Percentiles rank a stretch among this genome's conserved stretches.
Conservation (phyloP, 1,140 invertebrate genomes). For the Acromyrmex heyeri region DNA sequence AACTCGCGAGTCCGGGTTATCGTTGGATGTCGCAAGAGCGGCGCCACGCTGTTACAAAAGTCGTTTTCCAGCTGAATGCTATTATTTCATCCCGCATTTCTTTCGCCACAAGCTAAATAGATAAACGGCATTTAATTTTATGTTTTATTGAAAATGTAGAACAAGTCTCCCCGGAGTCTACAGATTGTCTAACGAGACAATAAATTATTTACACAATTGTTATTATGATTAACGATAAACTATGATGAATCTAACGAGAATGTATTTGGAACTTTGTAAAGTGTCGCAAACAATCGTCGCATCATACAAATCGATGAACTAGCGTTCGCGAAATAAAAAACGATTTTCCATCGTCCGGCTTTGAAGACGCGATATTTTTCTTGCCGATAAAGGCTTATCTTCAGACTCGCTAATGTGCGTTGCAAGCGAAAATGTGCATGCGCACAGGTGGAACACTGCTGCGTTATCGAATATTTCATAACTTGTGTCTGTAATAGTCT, state of each 20-base stretch:
- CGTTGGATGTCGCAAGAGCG: conserved; percentile 10
- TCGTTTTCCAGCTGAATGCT: not conserved
- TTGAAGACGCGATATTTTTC: conserved; percentile 20
- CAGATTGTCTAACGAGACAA: not conserved
- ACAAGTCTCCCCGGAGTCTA: not conserved
- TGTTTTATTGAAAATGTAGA: conserved; percentile 44
- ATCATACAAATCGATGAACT: not conserved
- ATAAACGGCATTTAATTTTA: conserved; percentile 9
- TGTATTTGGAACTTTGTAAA: not conserved
- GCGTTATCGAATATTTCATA: conserved; percentile 48
- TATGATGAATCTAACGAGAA: not conserved
- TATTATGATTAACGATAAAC: not conserved
- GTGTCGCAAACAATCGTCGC: not conserved
- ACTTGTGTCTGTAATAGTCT: not conserved
- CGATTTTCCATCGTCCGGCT: not conserved
- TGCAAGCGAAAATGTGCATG: conserved; percentile 42
- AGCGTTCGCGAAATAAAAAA: not conserved
- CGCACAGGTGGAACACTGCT: conserved; percentile 28
- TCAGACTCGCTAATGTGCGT: conserved; percentile 32
- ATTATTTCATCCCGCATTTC: conserved; percentile 49
- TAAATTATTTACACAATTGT: not conserved
- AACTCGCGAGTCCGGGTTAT: conserved; percentile 43
- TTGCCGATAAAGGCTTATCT: conserved; percentile 49
- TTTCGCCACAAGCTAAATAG: not conserved
- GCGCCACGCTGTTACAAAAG: conserved; percentile 36